phyloP scores from a whole-genome alignment of 2,888 invertebrate species.

The Aporophyla nigra region DNA sequence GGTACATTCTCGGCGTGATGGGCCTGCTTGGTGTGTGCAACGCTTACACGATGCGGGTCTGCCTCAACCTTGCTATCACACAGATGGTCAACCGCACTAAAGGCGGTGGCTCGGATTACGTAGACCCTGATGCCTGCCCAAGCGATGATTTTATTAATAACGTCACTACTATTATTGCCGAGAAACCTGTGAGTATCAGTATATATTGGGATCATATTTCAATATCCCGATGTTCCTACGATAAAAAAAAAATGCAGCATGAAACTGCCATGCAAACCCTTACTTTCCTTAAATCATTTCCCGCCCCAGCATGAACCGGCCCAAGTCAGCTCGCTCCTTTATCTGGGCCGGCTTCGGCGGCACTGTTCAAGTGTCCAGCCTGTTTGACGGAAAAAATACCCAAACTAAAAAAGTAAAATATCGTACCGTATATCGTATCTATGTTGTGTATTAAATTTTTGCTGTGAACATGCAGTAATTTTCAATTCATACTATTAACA shows the following conservation, averaged over 20 bases:
- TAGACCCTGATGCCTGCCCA: constrained; percentile 82
- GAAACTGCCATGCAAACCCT: neutral
- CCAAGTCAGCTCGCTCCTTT: neutral
- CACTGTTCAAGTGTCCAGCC: too few species aligned
- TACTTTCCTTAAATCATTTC: too few species aligned
- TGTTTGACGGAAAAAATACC: too few species aligned
- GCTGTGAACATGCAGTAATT: too few species aligned
- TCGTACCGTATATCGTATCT: too few species aligned
- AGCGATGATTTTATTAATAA: constrained; percentile 71
- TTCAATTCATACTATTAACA: too few species aligned
- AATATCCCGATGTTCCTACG: neutral
- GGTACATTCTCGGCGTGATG: constrained; percentile 93
- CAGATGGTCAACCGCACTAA: constrained; percentile 90
- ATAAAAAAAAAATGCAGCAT: neutral
- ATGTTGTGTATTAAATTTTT: too few species aligned
- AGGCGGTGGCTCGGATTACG: constrained; percentile 53
- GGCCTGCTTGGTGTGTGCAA: constrained; percentile 93
- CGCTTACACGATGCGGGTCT: constrained; percentile 94
- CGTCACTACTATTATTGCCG: constrained; percentile 64
- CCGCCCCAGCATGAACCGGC: neutral
- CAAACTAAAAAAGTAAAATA: too few species aligned
- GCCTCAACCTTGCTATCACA: constrained; percentile 93
- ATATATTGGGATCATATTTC: neutral
- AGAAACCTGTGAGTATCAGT: constrained; percentile 78
- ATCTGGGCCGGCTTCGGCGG: neutral